Percentiles rank a stretch among this genome's conserved stretches.
These are phyloP conservation scores for Vireo altiloquus DNA, from an alignment of 2,113 vertebrate genomes.

Conservation along the genomic window DNA sequence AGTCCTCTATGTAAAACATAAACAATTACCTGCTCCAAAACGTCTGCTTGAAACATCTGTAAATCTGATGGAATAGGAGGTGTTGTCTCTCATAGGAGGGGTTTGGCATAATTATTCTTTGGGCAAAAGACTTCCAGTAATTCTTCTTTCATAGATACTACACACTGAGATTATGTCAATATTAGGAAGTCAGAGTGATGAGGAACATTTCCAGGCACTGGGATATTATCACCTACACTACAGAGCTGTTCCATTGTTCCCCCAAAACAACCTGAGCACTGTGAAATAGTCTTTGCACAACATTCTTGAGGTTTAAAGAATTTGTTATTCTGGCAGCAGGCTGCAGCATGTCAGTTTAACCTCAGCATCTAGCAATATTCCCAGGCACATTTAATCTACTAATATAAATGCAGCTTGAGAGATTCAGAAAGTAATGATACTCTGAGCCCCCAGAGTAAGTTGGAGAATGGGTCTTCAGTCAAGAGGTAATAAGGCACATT, in stretches of 20 bases:
- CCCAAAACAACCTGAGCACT: neutral
- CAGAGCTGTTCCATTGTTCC: neutral
- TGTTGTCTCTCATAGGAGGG: neutral
- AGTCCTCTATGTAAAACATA: neutral
- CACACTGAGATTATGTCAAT: neutral
- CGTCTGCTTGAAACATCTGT: neutral
- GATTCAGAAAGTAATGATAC: neutral
- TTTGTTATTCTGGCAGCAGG: neutral
- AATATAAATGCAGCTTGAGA: neutral
- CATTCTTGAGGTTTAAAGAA: neutral
- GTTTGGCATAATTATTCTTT: neutral
- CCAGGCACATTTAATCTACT: neutral
- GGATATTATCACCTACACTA: neutral
- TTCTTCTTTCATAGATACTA: neutral
- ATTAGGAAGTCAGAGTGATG: neutral
- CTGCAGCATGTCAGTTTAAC: neutral
- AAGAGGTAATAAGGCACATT: neutral
- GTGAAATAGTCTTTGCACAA: neutral
- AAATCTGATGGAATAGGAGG: neutral
- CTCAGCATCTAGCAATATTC: neutral
- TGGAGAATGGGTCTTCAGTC: neutral
- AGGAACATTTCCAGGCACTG: neutral
- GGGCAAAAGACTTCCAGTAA: neutral
- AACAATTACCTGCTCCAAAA: neutral
- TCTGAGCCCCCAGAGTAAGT: fast-evolving